These are phyloP conservation scores for Exaiptasia diaphana DNA, from an alignment of 64 coral and sea anemone genomes.

Conservation along the genomic window DNA sequence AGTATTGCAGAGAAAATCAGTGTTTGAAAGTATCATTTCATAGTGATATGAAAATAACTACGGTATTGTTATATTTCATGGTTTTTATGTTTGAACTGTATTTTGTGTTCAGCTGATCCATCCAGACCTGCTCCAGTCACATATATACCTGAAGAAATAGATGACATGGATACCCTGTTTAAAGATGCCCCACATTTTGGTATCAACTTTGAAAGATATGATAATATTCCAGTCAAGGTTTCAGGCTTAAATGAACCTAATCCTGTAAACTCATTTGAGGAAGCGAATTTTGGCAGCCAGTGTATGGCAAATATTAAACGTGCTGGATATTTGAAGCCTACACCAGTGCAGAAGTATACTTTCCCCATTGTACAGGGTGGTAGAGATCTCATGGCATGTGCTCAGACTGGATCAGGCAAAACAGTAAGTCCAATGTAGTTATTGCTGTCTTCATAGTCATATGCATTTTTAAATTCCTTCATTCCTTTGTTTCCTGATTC, in stretches of 20 bases:
- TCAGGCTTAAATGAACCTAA: slow-evolving; percentile 56
- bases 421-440: slow-evolving; percentile 56
- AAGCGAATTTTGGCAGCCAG: slow-evolving; percentile 69
- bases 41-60: too few relatives aligned
- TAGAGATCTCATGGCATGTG: slow-evolving; percentile 95
- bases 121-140: slow-evolving; percentile 49
- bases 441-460: neutral
- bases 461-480: neutral
- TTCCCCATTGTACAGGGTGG: slow-evolving; percentile 78
- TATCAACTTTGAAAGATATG: slow-evolving; percentile 92
- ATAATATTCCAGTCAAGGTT: slow-evolving; percentile 75
- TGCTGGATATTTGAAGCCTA: slow-evolving; percentile 81
- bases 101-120: neutral
- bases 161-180: slow-evolving; percentile 66
- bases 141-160: slow-evolving; percentile 79
- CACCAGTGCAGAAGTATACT: slow-evolving; percentile 90
- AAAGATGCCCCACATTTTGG: slow-evolving; percentile 69
- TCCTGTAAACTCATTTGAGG: slow-evolving; percentile 71
- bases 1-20: too few relatives aligned
- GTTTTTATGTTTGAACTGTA: too few relatives aligned
- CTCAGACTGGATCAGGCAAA: slow-evolving; percentile 96
- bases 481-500: neutral
- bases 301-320: slow-evolving; percentile 63
- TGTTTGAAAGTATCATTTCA: too few relatives aligned
- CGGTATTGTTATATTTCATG: too few relatives aligned